Percentiles rank a stretch among this genome's conserved stretches.
Evolutionary conservation across 30 jellyfish, hydroid and myxozoan species (phyloP).

Genomic region (Aurelia aurita complex sp. Pacific): DNA sequence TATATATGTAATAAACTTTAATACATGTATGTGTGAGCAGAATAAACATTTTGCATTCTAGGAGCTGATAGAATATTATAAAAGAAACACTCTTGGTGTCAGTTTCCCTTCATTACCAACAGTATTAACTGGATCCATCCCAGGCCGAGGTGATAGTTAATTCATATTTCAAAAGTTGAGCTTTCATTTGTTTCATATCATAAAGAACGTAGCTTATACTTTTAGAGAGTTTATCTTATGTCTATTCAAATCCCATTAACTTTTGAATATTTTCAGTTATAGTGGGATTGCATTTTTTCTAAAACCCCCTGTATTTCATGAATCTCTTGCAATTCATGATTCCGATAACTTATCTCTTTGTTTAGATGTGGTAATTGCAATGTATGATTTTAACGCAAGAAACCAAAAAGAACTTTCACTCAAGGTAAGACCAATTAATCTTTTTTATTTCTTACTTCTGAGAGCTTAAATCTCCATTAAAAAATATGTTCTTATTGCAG

Average conservation of each 20-base stretch:
- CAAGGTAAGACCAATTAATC: slow-evolving; percentile 33
- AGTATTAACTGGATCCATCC: slow-evolving; percentile 61
- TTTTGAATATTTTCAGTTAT: too few species aligned
- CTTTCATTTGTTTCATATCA: too few species aligned
- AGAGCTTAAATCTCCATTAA: too few species aligned
- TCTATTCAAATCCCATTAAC: too few species aligned
- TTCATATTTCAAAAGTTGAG: too few species aligned
- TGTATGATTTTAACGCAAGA: slow-evolving; percentile 59
- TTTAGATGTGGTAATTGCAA: slow-evolving; percentile 61
- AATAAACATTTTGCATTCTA: not conserved
- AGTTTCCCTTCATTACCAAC: slow-evolving; percentile 92
- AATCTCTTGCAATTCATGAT: not conserved
- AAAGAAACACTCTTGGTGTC: slow-evolving; percentile 71
- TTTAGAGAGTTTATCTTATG: too few species aligned
- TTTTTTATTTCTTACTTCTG: not conserved
- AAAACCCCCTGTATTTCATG: too few species aligned
- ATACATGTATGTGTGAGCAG: too few species aligned
- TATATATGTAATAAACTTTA: too few species aligned
- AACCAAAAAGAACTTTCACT: slow-evolving; percentile 80
- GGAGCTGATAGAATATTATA: slow-evolving; percentile 80
- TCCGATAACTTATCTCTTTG: not conserved
- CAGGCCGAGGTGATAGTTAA: slow-evolving; percentile 53
- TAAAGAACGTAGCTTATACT: too few species aligned
- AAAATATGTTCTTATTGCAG: too few species aligned
- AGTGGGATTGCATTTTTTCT: too few species aligned